A percentile compares a stretch with the other conserved stretches of the same genome.
These are phyloP conservation scores for Nerophis ophidion DNA, from an alignment of 2,113 vertebrate species.

Conservation along the genomic window DNA sequence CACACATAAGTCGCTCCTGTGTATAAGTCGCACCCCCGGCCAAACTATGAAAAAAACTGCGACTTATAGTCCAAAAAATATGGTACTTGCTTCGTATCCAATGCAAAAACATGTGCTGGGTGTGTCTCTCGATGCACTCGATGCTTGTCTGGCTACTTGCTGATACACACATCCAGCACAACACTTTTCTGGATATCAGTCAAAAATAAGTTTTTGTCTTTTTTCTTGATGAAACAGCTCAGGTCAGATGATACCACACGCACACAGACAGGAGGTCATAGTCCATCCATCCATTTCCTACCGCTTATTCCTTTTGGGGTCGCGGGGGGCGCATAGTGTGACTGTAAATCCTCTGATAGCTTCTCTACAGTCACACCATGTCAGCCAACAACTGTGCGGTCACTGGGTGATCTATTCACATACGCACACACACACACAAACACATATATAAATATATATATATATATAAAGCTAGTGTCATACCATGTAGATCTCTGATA, in stretches of 20 bases:
- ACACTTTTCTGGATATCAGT: conserved; percentile 19
- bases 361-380: conserved; percentile 17
- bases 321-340: too few species aligned
- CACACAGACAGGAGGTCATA: neutral
- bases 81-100: conserved; percentile 64
- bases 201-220: neutral
- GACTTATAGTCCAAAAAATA: too few species aligned
- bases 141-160: conserved; percentile 47
- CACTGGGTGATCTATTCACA: conserved; percentile 18
- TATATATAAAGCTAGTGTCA: conserved; percentile 28
- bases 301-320: too few species aligned
- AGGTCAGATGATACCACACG: conserved; percentile 10
- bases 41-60: too few species aligned
- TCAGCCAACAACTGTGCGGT: conserved; percentile 14
- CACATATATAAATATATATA: too few species aligned
- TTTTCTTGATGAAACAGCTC: neutral
- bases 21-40: too few species aligned
- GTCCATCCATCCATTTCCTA: too few species aligned
- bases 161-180: conserved; percentile 19
- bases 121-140: conserved; percentile 33
- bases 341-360: conserved; percentile 11
- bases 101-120: conserved; percentile 50
- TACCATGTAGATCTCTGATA: conserved; percentile 91
- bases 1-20: too few species aligned
- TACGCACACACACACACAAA: conserved; percentile 18